Evolutionary conservation across 1,140 invertebrate genomes (phyloP).

Genomic region (Eriocheir sinensis): DNA sequence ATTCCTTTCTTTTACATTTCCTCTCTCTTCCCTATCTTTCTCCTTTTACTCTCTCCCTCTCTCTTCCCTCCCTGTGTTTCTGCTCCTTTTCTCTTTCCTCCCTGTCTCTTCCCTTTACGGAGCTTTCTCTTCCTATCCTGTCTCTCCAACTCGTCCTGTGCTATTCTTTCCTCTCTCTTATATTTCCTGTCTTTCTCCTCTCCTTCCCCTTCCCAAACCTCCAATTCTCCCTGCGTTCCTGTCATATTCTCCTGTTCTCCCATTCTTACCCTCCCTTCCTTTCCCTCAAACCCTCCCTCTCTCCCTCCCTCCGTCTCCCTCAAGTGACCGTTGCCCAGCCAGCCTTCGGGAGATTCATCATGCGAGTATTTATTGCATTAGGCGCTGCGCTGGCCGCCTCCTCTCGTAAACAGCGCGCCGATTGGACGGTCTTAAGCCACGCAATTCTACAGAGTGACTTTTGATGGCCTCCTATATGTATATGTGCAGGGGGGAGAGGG

Average conservation of each 20-base stretch:
- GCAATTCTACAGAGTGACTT: conserved; percentile 41
- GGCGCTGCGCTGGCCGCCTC: not conserved
- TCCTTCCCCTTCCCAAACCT: no score
- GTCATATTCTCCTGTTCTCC: not conserved
- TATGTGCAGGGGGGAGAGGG: not conserved
- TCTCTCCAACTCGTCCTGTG: no score
- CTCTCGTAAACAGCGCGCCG: not conserved
- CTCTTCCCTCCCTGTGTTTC: not conserved
- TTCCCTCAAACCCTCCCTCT: conserved; percentile 9
- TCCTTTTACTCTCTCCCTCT: not conserved
- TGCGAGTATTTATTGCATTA: conserved; percentile 29
- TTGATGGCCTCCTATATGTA: not conserved
- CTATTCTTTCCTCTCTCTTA: not conserved
- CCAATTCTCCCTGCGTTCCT: not conserved
- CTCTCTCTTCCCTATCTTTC: no score
- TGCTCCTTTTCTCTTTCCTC: not conserved
- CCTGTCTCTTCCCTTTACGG: not conserved
- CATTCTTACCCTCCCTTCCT: not conserved
- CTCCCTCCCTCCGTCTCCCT: not conserved
- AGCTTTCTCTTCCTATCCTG: no score
- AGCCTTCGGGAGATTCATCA: conserved; percentile 39
- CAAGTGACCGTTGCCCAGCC: not conserved
- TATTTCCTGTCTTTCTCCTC: not conserved
- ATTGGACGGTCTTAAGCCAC: conserved; percentile 6
- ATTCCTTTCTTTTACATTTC: not conserved